These are phyloP conservation scores for Plecturocebus donacophilus DNA, from an alignment of 2,113 vertebrate species.

Conservation along the genomic window DNA sequence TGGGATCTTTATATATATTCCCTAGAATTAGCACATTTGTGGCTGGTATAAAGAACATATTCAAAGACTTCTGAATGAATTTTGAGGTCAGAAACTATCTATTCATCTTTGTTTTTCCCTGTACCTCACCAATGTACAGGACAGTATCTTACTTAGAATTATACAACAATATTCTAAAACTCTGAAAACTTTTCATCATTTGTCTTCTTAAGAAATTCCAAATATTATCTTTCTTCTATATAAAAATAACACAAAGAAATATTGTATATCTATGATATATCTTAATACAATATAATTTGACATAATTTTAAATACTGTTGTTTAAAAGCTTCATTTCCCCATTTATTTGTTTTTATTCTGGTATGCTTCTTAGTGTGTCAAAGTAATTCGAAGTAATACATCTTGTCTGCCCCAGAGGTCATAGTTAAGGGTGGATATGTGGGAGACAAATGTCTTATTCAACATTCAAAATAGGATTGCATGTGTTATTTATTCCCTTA, in stretches of 20 bases:
- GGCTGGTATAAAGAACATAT: neutral
- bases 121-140: neutral
- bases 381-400: neutral
- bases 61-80: neutral
- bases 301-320: neutral
- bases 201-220: neutral
- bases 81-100: neutral
- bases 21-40: neutral
- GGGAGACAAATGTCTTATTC: neutral
- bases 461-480: neutral
- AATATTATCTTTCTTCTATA: neutral
- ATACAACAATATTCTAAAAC: neutral
- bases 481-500: neutral
- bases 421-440: neutral
- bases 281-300: neutral
- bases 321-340: neutral
- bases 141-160: neutral
- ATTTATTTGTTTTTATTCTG: constrained; percentile 1
- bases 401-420: neutral
- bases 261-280: neutral
- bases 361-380: neutral
- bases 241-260: neutral
- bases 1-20: neutral
- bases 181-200: neutral
- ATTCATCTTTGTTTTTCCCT: neutral